Evolutionary conservation across 2,113 vertebrate species (phyloP), one percentile per base, ranked within the genome.

Genomic region (Leucosticte australis): DNA sequence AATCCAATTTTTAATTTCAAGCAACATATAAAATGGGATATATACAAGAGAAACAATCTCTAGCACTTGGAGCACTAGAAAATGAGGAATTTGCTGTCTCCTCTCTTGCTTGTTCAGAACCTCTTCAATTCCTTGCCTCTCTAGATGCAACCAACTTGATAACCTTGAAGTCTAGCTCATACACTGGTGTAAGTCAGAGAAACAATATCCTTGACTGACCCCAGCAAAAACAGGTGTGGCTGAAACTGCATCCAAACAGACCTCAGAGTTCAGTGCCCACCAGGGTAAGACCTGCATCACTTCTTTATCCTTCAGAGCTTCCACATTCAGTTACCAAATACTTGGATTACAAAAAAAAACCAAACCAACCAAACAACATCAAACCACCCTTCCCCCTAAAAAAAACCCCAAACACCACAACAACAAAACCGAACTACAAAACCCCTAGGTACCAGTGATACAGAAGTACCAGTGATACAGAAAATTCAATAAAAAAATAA

Each of bases 371-470:
- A 27, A 27, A 49, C 47, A 30, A 30, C 28, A 75, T 12, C 33
- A 39, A n/a, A 31, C 2, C 5, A 37, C 2, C 27, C 11, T 7
- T 15, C 7, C 5, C 3, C 8, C 3, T 13, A n/a, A 18, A 71
- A 20, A 62, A 41, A 42, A 0, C 0, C 5, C 7, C 11, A 35
- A 68, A 60, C 18, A 69, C 31, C 50, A 47, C 24, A 4, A 50
- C 23, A 85, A 53, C 27, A 89, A 81, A 69, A 7, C 12, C 26
- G 52, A 86, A 56, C 0, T n/a, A 80, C 15, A 55, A 59, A 56
- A 81, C 12, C 0, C 1, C n/a, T 33, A 55, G 22, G 33, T 79
- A 60, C 35, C 11, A 18, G 24, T 60, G 20, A 62, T n/a, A 71
- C 1, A 46, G 33, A 47, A 55, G 33, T 79, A 37, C 23, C 7